Evolutionary conservation across 2,113 vertebrate genomes (phyloP).

Genomic region (Spea bombifrons): DNA sequence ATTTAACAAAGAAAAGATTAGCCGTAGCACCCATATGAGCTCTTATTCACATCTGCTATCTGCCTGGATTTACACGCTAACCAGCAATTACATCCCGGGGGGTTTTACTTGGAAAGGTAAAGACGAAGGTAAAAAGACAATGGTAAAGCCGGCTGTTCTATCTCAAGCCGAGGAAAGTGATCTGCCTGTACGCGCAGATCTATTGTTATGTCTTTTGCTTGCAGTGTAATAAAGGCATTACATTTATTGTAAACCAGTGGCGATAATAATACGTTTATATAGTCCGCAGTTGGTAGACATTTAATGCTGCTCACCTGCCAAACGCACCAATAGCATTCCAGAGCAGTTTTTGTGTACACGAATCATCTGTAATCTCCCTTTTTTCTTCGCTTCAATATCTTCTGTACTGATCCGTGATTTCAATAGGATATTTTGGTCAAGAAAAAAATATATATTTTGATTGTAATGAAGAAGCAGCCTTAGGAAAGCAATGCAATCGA

Average conservation of each 20-base stretch:
- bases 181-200: slow-evolving; percentile 34
- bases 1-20: slow-evolving; percentile 53
- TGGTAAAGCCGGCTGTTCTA: slow-evolving; percentile 28
- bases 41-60: slow-evolving; percentile 53
- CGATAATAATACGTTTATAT: not conserved
- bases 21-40: slow-evolving; percentile 29
- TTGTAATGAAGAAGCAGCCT: too few species aligned
- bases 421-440: too few species aligned
- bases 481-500: too few species aligned
- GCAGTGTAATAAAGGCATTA: slow-evolving; percentile 26
- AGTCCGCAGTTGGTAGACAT: not conserved
- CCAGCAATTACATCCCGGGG: slow-evolving; percentile 51
- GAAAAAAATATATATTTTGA: too few species aligned
- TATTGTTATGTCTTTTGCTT: slow-evolving; percentile 23
- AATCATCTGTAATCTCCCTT: too few species aligned
- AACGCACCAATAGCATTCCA: slow-evolving; percentile 1
- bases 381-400: too few species aligned
- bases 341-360: not conserved
- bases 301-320: not conserved
- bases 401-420: too few species aligned
- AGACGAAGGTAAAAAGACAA: slow-evolving; percentile 18
- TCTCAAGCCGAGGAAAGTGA: slow-evolving; percentile 45
- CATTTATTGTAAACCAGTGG: not conserved
- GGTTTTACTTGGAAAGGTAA: slow-evolving; percentile 9
- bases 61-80: slow-evolving; percentile 44